Evolutionary conservation across 2,113 vertebrate genomes (phyloP).

Genomic region (Podilymbus podiceps): DNA sequence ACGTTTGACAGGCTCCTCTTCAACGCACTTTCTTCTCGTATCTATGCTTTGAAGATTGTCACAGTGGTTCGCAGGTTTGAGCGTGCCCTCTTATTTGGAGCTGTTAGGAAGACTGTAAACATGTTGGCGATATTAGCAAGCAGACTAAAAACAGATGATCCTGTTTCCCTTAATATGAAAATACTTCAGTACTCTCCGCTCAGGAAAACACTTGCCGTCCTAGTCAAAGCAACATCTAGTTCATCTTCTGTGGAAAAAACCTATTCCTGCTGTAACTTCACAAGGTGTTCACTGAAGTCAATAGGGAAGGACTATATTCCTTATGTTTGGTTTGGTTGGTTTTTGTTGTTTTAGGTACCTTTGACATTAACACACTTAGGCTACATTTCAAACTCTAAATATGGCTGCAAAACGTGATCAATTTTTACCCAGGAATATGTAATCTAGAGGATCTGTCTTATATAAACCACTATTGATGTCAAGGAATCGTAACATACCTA

Average conservation of each 20-base stretch:
- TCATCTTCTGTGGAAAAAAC: not conserved
- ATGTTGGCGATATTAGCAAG: not conserved
- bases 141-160: not conserved
- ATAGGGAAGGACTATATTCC: not conserved
- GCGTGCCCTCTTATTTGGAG: not conserved
- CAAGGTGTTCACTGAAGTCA: not conserved
- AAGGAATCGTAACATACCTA: not conserved
- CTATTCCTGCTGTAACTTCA: not conserved
- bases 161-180: not conserved
- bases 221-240: not conserved
- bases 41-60: not conserved
- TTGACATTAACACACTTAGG: not conserved
- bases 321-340: not conserved
- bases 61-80: not conserved
- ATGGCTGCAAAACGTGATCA: fast-evolving
- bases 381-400: not conserved
- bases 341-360: not conserved
- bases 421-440: not conserved
- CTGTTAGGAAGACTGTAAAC: not conserved
- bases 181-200: not conserved
- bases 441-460: not conserved
- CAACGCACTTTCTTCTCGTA: not conserved
- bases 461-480: not conserved
- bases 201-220: not conserved
- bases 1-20: not conserved